Evolutionary conservation across 2,113 vertebrate species (phyloP), one percentile per base, ranked within the genome.

Genomic region (Smithornis capensis): DNA sequence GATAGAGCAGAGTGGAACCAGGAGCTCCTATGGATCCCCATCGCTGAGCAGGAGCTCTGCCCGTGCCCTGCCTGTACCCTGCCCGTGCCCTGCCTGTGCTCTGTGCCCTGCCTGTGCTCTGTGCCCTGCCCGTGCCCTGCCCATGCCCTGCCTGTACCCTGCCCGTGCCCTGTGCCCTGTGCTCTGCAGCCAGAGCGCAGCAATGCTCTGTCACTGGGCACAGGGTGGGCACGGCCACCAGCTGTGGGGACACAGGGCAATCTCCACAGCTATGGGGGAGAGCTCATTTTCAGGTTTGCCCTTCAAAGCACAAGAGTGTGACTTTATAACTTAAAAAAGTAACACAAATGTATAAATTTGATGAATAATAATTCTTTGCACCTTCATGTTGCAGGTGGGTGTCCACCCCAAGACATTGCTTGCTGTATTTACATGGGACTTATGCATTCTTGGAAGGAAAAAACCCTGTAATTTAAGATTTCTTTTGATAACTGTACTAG

Each of bases 201-300:
- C 1, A 0, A 4, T 13, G 68, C 55, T 38, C 33, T 38, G 22
- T 33, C 63, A 9, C n/a, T n/a, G n/a, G n/a, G n/a, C n/a, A n/a
- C n/a, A n/a, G n/a, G n/a, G n/a, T n/a, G n/a, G n/a, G n/a, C n/a
- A n/a, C n/a, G n/a, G n/a, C n/a, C n/a, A n/a, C 52, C 25, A 29
- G 68, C 29, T 57, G 8, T 29, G 40, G 31, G 21, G 9, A 29
- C 62, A 38, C 5, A 28, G 57, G 27, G 52, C 50, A 31, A 8
- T 50, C n/a, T 47, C 83, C 31, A 4, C 25, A 28, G 24, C 37
- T 37, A 14, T 13, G 7, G 11, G 14, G 13, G 64, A 31, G 9
- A 50, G 22, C 37, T 70, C 25, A 5, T 76, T 68, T 76, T 65
- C 18, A 68, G 4, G 2, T 47, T 92, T 82, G 78, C n/a, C n/a